Evolutionary conservation across 2,113 vertebrate species (phyloP), one percentile per base, ranked within the genome.

Genomic region (Colius striatus): DNA sequence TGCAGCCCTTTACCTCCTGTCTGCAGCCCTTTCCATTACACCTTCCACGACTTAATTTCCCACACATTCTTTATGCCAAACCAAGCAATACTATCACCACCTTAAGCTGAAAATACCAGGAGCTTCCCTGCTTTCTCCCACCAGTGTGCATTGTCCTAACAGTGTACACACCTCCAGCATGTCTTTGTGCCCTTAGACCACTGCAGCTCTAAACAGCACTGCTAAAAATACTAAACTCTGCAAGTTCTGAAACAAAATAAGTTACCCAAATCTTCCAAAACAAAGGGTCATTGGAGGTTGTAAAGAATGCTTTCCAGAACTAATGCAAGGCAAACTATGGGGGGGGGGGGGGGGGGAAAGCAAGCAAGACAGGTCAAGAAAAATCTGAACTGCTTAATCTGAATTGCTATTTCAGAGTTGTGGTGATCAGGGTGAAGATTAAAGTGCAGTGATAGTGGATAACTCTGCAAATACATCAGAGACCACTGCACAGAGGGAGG

Each of bases 101-200:
- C 22, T n/a, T 2, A 8, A 81, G 1, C 1, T 5, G 73, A 7
- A 45, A 26, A 25, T 10, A 34, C 16, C 12, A 1, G 27, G 14
- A 74, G 43, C 38, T 53, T 62, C 27, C 22, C 76, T 53, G 32
- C 47, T 61, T 50, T 20, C 41, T 45, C 32, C 34, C 60, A 20
- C 9, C 19, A 2, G 1, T 1, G 3, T 5, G 26, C 1, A 2
- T 9, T 38, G 4, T 29, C 15, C 54, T 29, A 62, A 3, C 71
- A 43, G 15, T 2, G 3, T 27, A 15, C 58, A 6, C 4, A 10
- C 22, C 21, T 21, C 47, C 32, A 22, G 16, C 36, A 15, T 2
- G 1, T 6, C 61, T 60, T 53, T 9, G 6, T 3, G 18, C 11
- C 16, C 61, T 27, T 21, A 85, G 41, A 43, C 50, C 48, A 8